A percentile compares a stretch with the other conserved stretches of the same genome.
Conservation (phyloP, 1,140 invertebrate genomes). For the Drosophila serrata region DNA sequence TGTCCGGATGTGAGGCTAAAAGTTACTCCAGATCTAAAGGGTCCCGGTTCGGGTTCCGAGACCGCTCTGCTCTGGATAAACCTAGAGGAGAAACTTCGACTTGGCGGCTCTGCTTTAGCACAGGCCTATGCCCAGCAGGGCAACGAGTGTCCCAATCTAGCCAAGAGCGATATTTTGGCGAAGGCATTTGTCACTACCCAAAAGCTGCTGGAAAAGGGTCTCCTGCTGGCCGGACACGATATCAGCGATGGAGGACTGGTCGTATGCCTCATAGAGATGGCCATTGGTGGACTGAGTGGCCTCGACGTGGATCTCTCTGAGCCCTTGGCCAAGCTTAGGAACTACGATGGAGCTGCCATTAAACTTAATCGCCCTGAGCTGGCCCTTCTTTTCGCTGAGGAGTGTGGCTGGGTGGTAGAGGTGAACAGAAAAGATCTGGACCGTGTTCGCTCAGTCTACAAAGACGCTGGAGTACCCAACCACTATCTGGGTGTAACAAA, state of each 20-base stretch:
- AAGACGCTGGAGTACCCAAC: conserved; percentile 88
- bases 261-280: conserved; percentile 97
- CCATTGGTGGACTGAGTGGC: conserved; percentile 95
- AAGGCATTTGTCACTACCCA: conserved; percentile 94
- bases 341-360: conserved; percentile 20
- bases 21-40: conserved; percentile 96
- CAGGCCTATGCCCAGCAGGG: conserved; percentile 96
- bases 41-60: conserved; percentile 86
- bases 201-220: conserved; percentile 90
- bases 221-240: conserved; percentile 96
- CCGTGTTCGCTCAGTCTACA: conserved; percentile 88
- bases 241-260: conserved; percentile 98
- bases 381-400: conserved; percentile 94
- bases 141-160: conserved; percentile 92
- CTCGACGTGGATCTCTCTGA: conserved; percentile 88
- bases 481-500: conserved; percentile 90
- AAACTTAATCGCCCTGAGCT: conserved; percentile 86
- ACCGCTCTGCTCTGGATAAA: conserved; percentile 90
- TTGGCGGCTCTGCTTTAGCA: conserved; percentile 96
- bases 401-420: conserved; percentile 97
- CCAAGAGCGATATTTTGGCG: conserved; percentile 89
- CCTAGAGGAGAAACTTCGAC: conserved; percentile 88
- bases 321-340: conserved; percentile 25
- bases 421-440: conserved; percentile 87
- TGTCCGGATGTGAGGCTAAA: conserved; percentile 94